These are phyloP conservation scores for Rhopalosiphum nymphaeae DNA, from an alignment of 2,888 invertebrate genomes.

Conservation along the genomic window DNA sequence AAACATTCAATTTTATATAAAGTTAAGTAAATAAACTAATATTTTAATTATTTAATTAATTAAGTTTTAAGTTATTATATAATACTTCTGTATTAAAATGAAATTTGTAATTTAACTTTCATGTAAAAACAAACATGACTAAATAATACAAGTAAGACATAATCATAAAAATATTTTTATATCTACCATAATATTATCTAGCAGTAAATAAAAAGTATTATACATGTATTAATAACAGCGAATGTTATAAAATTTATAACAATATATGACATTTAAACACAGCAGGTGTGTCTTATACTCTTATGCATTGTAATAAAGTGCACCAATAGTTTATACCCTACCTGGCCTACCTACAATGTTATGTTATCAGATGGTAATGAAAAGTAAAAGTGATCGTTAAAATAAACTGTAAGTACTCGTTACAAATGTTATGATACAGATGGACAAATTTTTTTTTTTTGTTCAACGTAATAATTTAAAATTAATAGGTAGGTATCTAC, in stretches of 20 bases:
- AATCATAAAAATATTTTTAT: background rate
- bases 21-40: background rate
- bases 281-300: constrained; percentile 30
- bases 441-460: background rate
- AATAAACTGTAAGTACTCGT: constrained; percentile 7
- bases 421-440: background rate
- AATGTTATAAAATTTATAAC: background rate
- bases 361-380: constrained; percentile 40
- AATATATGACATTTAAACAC: constrained; percentile 7
- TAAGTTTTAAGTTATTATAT: background rate
- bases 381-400: constrained; percentile 45
- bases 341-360: constrained; percentile 11
- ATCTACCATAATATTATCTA: background rate
- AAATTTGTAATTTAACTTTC: background rate
- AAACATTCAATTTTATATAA: background rate
- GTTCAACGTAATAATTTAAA: background rate
- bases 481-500: background rate
- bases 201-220: background rate
- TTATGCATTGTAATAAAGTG: constrained; percentile 1
- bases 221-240: background rate
- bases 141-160: background rate
- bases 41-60: background rate
- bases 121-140: background rate
- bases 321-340: background rate
- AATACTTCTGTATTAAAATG: background rate